These are phyloP conservation scores for Cheilosia scutellata DNA, from an alignment of 2,888 invertebrate genomes.

Conservation along the genomic window DNA sequence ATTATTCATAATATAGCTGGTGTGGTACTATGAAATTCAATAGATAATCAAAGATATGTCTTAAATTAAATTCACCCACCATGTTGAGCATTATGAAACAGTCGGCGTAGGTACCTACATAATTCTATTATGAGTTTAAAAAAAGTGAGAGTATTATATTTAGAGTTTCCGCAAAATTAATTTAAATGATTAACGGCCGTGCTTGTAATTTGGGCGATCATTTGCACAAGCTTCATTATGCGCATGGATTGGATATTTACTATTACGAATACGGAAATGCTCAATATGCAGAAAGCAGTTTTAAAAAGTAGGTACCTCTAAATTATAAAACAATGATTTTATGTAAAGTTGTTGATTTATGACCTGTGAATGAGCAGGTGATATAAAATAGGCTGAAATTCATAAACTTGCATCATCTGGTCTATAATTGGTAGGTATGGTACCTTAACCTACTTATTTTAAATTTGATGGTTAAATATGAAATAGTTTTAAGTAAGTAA, in stretches of 20 bases:
- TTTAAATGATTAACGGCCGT: slow-evolving; percentile 10
- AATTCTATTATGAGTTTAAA: background rate
- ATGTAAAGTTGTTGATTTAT: background rate
- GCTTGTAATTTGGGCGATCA: background rate
- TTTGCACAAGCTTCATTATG: background rate
- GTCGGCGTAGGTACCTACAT: background rate
- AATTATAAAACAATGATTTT: background rate
- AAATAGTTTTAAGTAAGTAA: no score
- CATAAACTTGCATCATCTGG: no score
- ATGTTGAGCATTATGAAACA: background rate
- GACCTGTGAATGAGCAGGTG: no score
- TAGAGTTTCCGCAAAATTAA: slow-evolving; percentile 13
- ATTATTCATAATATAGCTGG: background rate
- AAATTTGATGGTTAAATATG: no score
- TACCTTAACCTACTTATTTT: no score
- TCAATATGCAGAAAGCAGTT: background rate
- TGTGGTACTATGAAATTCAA: background rate
- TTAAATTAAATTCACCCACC: background rate
- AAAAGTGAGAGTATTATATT: background rate
- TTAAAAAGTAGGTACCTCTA: background rate
- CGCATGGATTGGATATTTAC: background rate
- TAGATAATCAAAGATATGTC: background rate
- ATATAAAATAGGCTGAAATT: no score
- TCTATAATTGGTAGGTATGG: no score
- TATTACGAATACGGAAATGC: background rate